Conservation (phyloP, 1,140 invertebrate species). For the Octopus bimaculoides region DNA sequence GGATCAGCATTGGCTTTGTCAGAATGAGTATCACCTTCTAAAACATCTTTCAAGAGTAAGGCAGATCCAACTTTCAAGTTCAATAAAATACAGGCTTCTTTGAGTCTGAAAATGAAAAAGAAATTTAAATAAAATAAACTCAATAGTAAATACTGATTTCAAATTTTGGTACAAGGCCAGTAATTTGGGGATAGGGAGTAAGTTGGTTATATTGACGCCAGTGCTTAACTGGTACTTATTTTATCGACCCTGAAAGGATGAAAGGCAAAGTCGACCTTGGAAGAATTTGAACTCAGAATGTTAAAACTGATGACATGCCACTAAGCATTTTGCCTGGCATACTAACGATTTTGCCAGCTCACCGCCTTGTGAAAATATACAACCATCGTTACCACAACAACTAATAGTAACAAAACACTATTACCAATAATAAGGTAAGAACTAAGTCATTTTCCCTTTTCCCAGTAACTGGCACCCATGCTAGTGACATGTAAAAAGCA, state of each 20-base stretch:
- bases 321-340: no score
- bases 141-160: background rate
- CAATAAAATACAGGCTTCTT: constrained; percentile 75
- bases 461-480: no score
- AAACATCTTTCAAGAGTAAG: constrained; percentile 69
- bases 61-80: constrained; percentile 75
- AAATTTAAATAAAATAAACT: background rate
- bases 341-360: no score
- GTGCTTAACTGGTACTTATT: background rate
- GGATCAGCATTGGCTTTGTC: constrained; percentile 40
- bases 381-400: no score
- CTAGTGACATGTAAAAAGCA: no score
- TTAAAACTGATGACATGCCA: no score
- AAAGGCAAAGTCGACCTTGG: background rate
- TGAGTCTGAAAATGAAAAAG: constrained; percentile 64
- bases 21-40: constrained; percentile 51
- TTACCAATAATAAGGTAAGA: no score
- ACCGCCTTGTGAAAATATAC: no score
- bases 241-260: background rate
- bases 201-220: background rate
- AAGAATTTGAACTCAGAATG: no score
- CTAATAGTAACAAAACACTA: no score
- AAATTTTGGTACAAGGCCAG: no score
- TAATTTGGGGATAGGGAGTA: background rate
- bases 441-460: no score